Evolutionary conservation across 1,140 invertebrate species (phyloP).

Genomic region (Pseudomyrmex flavicornis): DNA sequence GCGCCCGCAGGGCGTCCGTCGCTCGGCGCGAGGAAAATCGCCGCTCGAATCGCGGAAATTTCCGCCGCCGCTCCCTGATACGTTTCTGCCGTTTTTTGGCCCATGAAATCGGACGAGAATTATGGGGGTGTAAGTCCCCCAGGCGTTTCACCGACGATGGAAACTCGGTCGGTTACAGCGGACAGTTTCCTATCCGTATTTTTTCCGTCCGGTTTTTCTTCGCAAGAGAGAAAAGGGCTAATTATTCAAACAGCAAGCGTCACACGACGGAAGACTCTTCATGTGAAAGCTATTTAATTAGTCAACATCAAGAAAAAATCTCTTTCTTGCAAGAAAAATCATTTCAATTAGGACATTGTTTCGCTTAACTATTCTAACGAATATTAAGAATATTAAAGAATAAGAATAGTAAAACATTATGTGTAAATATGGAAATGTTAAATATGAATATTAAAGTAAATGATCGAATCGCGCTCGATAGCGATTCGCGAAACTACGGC

Average conservation of each 20-base stretch:
- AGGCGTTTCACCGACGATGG: not conserved
- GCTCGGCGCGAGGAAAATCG: constrained; percentile 39
- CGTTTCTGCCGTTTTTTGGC: constrained; percentile 13
- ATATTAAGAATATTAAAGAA: not conserved
- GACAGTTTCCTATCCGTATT: not conserved
- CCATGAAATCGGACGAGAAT: constrained; percentile 9
- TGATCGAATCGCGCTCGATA: constrained; percentile 10
- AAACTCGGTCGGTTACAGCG: not conserved
- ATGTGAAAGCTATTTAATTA: too few relatives aligned
- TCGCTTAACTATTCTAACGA: not conserved
- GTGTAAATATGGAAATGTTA: not conserved
- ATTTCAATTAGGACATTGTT: too few relatives aligned
- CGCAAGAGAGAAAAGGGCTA: not conserved
- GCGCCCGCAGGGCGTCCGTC: constrained; percentile 17
- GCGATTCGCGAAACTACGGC: not conserved
- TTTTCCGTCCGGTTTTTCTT: not conserved
- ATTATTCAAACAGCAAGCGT: not conserved
- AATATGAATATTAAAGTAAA: constrained; percentile 7
- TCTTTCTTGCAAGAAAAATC: too few relatives aligned
- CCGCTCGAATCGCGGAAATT: constrained; percentile 30
- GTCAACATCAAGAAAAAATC: too few relatives aligned
- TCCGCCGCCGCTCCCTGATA: constrained; percentile 3
- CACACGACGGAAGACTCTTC: too few relatives aligned
- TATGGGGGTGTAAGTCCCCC: not conserved
- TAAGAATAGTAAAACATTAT: not conserved